Conservation (phyloP, 2,888 invertebrate genomes). For the Pristionchus entomophagus region DNA sequence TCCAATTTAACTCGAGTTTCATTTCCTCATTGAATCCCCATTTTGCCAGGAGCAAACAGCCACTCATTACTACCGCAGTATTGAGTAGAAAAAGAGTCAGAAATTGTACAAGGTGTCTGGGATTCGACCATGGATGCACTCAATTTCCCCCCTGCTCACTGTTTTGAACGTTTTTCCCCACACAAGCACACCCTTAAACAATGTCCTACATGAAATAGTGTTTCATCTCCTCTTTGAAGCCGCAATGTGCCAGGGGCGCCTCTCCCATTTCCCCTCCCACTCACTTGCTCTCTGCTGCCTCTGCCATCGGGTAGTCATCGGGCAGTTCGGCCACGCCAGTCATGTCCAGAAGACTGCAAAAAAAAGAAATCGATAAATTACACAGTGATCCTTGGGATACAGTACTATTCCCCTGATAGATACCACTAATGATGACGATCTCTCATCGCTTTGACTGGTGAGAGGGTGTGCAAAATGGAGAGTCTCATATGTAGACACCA, state of each 20-base stretch:
- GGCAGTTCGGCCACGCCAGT: slow-evolving; percentile 62
- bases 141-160: not conserved
- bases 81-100: too few relatives aligned
- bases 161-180: not conserved
- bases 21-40: too few relatives aligned
- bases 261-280: not conserved
- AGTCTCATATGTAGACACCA: too few relatives aligned
- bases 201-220: not conserved
- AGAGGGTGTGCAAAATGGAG: not conserved
- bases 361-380: not conserved
- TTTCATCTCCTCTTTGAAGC: too few relatives aligned
- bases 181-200: not conserved
- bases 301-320: not conserved
- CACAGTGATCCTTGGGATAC: too few relatives aligned
- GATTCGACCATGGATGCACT: not conserved
- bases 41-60: too few relatives aligned
- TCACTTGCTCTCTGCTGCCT: slow-evolving; percentile 25
- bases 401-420: too few relatives aligned
- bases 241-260: not conserved
- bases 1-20: too few relatives aligned
- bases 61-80: too few relatives aligned
- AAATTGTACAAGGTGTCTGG: too few relatives aligned
- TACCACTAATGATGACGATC: too few relatives aligned
- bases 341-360: slow-evolving; percentile 67
- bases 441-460: too few relatives aligned